Conservation (phyloP, 1,140 invertebrate genomes). For the Drosophila obscura region DNA sequence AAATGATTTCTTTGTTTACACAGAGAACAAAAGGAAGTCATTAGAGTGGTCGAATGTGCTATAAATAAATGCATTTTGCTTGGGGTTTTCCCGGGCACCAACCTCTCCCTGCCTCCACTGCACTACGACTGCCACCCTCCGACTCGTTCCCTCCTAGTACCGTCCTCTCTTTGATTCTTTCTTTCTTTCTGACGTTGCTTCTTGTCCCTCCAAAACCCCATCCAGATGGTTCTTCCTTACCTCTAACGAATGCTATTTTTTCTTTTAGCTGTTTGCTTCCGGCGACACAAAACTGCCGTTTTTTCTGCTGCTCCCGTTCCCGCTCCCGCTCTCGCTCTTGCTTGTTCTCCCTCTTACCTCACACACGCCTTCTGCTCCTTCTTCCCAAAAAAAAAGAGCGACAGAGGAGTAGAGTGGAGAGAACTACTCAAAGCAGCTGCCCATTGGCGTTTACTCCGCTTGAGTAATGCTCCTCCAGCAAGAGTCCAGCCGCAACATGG, state of each 20-base stretch:
- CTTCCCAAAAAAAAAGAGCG: conserved; percentile 8
- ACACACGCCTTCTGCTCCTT: background rate
- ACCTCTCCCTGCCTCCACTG: background rate
- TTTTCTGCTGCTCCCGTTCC: conserved; percentile 26
- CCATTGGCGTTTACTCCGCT: conserved; percentile 74
- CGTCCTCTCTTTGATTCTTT: background rate
- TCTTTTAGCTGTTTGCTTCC: conserved; percentile 64
- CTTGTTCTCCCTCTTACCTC: conserved; percentile 6
- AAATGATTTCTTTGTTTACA: conserved; percentile 40
- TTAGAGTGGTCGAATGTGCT: conserved; percentile 46
- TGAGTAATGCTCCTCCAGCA: conserved; percentile 66
- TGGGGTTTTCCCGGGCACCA: conserved; percentile 24
- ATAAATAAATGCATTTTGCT: conserved; percentile 69
- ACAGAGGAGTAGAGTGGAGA: conserved; percentile 1
- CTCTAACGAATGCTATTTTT: conserved; percentile 61
- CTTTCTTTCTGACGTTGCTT: conserved; percentile 17
- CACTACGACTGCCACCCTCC: background rate
- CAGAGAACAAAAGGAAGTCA: conserved; percentile 46
- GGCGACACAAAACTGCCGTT: conserved; percentile 79
- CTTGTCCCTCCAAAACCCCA: background rate
- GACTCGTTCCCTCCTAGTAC: background rate
- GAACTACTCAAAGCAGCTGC: conserved; percentile 56
- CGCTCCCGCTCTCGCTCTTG: conserved; percentile 7
- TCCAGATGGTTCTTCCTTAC: conserved; percentile 14
- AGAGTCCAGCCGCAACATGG: conserved; percentile 18